phyloP scores from a whole-genome alignment of 2,113 vertebrate species.

The Podarcis raffonei region DNA sequence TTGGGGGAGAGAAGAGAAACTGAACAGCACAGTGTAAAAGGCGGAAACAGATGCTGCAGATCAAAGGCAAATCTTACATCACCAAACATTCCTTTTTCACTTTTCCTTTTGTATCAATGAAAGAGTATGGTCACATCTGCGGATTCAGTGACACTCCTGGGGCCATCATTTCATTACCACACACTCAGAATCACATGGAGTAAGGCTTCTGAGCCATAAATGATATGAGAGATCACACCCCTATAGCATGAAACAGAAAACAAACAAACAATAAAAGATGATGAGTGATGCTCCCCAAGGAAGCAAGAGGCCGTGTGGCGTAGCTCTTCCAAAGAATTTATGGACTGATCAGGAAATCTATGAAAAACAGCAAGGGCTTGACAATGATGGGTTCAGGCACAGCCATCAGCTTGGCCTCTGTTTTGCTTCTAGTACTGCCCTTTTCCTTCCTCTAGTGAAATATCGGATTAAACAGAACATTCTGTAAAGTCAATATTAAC shows the following conservation, averaged over 20 bases:
- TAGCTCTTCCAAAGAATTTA: neutral
- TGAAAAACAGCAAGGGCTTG: conserved; percentile 8
- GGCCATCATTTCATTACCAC: neutral
- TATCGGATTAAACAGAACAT: neutral
- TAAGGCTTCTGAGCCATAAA: neutral
- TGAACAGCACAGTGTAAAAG: neutral
- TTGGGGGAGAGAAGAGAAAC: neutral
- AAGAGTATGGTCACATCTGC: neutral
- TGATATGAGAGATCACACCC: conserved; percentile 11
- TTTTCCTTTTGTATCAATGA: neutral
- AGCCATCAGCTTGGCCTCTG: neutral
- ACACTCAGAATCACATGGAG: neutral
- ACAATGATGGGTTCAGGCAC: neutral
- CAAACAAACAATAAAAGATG: conserved; percentile 13
- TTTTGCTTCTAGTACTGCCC: neutral
- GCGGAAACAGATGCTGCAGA: fast-evolving
- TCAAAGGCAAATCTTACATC: neutral
- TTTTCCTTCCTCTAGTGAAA: conserved; percentile 30
- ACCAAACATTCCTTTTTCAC: neutral
- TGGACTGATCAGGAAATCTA: neutral
- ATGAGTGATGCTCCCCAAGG: conserved; percentile 4
- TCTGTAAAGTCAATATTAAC: conserved; percentile 4
- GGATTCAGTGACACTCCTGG: neutral
- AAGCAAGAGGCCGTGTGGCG: neutral
- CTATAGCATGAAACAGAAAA: conserved; percentile 8